Percentiles rank a stretch among this genome's conserved stretches.
Evolutionary conservation across 2,888 invertebrate genomes (phyloP).

Genomic region (Chymomyza fuscimana): DNA sequence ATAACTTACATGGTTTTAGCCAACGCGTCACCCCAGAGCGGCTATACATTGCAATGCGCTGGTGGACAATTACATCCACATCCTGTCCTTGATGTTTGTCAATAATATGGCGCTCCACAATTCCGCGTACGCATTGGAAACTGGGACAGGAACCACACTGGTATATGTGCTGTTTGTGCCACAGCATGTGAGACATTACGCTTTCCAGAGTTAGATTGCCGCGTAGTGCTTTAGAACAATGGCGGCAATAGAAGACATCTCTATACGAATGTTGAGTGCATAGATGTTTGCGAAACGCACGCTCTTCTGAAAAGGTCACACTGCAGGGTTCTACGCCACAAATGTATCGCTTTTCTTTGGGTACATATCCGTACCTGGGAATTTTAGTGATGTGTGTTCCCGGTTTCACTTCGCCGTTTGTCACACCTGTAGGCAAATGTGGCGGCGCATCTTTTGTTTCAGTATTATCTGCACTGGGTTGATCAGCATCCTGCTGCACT

Average conservation of each 20-base stretch:
- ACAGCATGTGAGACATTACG: constrained; percentile 86
- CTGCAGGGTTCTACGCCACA: not conserved
- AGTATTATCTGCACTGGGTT: no score
- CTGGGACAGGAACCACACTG: constrained; percentile 86
- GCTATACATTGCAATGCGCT: constrained; percentile 63
- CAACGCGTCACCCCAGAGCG: constrained; percentile 45
- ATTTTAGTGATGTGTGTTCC: not conserved
- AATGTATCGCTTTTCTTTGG: not conserved
- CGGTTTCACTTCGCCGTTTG: not conserved
- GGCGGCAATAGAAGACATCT: not conserved
- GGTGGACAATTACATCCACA: constrained; percentile 58
- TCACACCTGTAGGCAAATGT: not conserved
- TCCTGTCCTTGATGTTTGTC: constrained; percentile 81
- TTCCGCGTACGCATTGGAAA: constrained; percentile 83
- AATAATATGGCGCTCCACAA: constrained; percentile 85
- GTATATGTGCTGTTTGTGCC: constrained; percentile 87
- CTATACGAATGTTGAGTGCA: not conserved
- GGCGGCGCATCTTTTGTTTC: not conserved
- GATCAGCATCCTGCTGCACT: not conserved
- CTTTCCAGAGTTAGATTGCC: not conserved
- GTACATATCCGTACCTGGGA: not conserved
- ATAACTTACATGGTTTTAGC: constrained; percentile 56
- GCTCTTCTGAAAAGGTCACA: not conserved
- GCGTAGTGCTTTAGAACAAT: not conserved
- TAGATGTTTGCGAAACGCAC: not conserved